These are phyloP conservation scores for Oscheius sp. DNA, from an alignment of 2,888 invertebrate genomes.

Conservation along the genomic window DNA sequence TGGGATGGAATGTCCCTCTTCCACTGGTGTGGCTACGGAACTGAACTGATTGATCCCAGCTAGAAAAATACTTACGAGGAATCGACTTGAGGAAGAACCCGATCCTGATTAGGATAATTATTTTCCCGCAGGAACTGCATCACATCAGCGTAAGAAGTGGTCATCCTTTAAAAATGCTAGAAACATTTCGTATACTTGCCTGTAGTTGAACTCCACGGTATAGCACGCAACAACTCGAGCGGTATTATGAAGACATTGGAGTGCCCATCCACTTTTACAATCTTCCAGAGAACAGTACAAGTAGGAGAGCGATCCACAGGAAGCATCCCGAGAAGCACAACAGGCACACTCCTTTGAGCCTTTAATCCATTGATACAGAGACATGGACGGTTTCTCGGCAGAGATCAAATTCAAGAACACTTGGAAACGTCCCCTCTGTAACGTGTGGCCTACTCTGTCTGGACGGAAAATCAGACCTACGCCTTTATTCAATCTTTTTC, in stretches of 20 bases:
- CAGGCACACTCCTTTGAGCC: constrained; percentile 57
- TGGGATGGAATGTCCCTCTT: constrained; percentile 31
- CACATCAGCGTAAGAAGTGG: constrained; percentile 63
- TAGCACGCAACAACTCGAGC: constrained; percentile 70
- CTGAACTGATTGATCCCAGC: neutral
- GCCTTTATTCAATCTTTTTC: constrained; percentile 60
- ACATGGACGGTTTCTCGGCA: constrained; percentile 67
- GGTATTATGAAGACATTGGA: constrained; percentile 71
- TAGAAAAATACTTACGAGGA: neutral
- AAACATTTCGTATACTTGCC: constrained; percentile 28
- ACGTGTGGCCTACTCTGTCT: constrained; percentile 9
- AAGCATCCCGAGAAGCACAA: constrained; percentile 17
- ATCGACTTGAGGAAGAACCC: constrained; percentile 17
- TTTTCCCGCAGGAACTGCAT: constrained; percentile 67
- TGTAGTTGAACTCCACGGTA: constrained; percentile 70
- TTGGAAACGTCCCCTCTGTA: constrained; percentile 72
- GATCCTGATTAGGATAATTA: constrained; percentile 68
- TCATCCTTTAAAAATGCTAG: constrained; percentile 62
- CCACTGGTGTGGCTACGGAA: neutral
- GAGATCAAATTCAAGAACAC: constrained; percentile 71
- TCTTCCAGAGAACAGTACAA: constrained; percentile 70
- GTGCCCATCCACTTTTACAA: constrained; percentile 72
- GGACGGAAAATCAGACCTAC: constrained; percentile 26
- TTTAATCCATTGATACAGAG: constrained; percentile 66
- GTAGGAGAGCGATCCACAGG: constrained; percentile 43